Evolutionary conservation across 2,797 vertebrate genomes (phyloP), one percentile per base, ranked within the genome.

Genomic region (Mycteria americana): DNA sequence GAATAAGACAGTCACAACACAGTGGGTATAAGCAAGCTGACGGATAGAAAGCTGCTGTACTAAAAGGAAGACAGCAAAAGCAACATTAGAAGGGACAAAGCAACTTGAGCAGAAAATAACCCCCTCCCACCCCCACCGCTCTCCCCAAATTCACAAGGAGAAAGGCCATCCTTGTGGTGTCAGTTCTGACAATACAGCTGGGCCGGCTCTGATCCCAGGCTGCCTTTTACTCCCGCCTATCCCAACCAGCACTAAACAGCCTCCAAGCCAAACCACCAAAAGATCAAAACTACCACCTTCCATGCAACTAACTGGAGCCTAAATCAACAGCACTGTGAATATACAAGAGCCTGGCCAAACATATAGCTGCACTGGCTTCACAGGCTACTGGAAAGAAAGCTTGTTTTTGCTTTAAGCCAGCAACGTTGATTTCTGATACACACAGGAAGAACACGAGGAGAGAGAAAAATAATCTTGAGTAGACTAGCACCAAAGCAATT

Each of bases 11-110:
- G n/a, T 11, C 10, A 5, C 35, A 28, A 33, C 33, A 11, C 12
- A 22, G 41, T 0, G 2, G 33, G 37, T 13, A 21, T 9, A 18
- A 51, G 37, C 23, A 45, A 41, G 30, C 9, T 8, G 37, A 35
- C 1, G 3, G 63, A 25, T 8, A 28, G 65, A 24, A 65, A 89
- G 68, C 3, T 45, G 77, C 72, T 56, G 53, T 37, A 18, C 24
- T 25, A 33, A 56, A 62, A 50, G 33, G 41, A n/a, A 81, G 37
- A 18, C 19, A 39, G 50, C 22, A 72, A 72, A 76, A 83, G n/a
- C 35, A 56, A 15, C 10, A 4, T 41, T 0, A 63, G 11, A 63
- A 75, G 3, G 41, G 25, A 19, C 25, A 27, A 37, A 70, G 25
- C 10, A 25, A 48, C 39, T 2, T 10, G 43, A 87, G 83, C 57